Conservation (phyloP, 2,797 vertebrate genomes). For the Peromyscus attwateri region DNA sequence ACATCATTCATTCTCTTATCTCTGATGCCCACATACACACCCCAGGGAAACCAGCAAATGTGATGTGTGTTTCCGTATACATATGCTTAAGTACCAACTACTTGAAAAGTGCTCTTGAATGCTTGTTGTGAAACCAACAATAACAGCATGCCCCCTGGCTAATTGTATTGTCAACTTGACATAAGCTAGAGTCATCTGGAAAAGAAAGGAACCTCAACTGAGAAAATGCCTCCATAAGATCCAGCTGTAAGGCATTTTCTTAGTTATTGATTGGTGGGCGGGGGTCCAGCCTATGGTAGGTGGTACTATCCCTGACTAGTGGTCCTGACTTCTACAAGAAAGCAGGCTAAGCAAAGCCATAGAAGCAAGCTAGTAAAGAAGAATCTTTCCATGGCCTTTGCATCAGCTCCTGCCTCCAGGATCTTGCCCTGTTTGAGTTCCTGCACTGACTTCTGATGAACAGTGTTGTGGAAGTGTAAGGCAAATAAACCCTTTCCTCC, state of each 20-base stretch:
- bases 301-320: background rate
- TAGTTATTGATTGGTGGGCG: background rate
- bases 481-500: background rate
- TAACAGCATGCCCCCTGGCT: too few species aligned
- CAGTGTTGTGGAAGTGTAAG: background rate
- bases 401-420: background rate
- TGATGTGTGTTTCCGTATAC: background rate
- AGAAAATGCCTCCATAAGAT: background rate
- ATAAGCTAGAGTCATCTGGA: background rate
- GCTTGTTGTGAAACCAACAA: background rate
- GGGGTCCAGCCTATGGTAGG: background rate
- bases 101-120: background rate
- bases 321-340: background rate
- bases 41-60: background rate
- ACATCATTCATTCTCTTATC: background rate
- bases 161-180: too few species aligned
- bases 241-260: background rate
- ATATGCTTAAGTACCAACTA: constrained; percentile 8
- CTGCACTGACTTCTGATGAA: background rate
- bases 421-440: background rate
- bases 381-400: background rate
- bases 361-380: too few species aligned
- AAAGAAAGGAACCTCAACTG: background rate
- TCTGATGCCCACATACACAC: background rate
- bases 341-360: background rate